phyloP scores from a whole-genome alignment of 2,888 invertebrate species.

The Zygaena filipendulae region DNA sequence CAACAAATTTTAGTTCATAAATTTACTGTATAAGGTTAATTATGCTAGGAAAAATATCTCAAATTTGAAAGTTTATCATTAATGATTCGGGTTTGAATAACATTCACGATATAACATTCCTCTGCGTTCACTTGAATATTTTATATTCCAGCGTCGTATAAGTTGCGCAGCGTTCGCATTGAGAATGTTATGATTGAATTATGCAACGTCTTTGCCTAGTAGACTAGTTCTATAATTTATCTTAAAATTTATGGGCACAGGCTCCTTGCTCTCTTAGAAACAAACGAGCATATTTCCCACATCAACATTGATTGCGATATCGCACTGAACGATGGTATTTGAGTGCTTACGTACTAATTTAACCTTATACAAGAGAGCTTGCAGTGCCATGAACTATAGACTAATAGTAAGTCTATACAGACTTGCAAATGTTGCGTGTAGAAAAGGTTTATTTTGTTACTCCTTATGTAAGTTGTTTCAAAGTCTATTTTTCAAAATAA shows the following conservation, averaged over 20 bases:
- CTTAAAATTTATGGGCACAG: slow-evolving; percentile 54
- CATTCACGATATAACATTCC: too few relatives aligned
- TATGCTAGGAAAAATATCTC: too few relatives aligned
- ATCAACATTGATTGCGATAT: slow-evolving; percentile 64
- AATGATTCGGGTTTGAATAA: too few relatives aligned
- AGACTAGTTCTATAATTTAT: slow-evolving; percentile 50
- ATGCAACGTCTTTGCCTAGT: slow-evolving; percentile 39
- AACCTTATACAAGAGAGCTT: slow-evolving; percentile 36
- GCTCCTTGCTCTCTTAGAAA: slow-evolving; percentile 34
- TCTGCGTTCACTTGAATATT: too few relatives aligned
- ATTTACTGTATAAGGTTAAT: too few relatives aligned
- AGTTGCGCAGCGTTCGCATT: slow-evolving; percentile 16
- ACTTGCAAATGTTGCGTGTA: too few relatives aligned
- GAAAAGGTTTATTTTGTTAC: too few relatives aligned
- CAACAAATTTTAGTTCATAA: too few relatives aligned
- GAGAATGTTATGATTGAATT: slow-evolving; percentile 44
- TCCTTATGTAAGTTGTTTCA: slow-evolving; percentile 33
- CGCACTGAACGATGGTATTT: slow-evolving; percentile 60
- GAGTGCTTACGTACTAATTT: slow-evolving; percentile 57
- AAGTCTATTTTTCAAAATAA: slow-evolving; percentile 40
- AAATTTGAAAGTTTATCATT: too few relatives aligned
- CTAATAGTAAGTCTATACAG: too few relatives aligned
- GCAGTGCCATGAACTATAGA: too few relatives aligned
- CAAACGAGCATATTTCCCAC: slow-evolving; percentile 66
- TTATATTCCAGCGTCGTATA: slow-evolving; percentile 5